phyloP scores from a whole-genome alignment of 1,140 invertebrate species.

The Drosophila busckii region DNA sequence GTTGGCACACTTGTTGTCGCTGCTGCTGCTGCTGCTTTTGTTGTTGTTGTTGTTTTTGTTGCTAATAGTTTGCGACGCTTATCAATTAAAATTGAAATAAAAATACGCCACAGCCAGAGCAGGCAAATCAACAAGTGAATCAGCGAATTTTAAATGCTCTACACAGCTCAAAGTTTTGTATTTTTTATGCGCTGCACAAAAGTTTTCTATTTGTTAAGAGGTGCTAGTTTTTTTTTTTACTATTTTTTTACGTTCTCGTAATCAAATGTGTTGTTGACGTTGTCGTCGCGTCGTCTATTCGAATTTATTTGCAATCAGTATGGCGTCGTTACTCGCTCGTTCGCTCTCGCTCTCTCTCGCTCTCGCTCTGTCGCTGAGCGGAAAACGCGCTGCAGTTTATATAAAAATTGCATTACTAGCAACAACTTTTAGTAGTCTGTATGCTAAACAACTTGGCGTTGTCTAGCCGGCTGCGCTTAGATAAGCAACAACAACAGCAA shows the following conservation, averaged over 20 bases:
- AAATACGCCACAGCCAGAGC: conserved; percentile 49
- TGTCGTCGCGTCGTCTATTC: conserved; percentile 62
- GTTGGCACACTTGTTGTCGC: conserved; percentile 32
- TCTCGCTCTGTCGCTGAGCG: neutral
- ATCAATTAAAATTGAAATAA: conserved; percentile 68
- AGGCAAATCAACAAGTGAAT: conserved; percentile 8
- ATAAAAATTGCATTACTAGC: conserved; percentile 43
- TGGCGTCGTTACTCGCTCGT: conserved; percentile 19
- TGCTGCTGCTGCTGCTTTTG: conserved; percentile 8
- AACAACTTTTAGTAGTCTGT: conserved; percentile 35
- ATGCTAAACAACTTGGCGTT: conserved; percentile 60
- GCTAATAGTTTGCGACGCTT: conserved; percentile 67
- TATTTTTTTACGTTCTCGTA: conserved; percentile 7
- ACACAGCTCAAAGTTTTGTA: no score
- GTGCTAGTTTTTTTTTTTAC: no score
- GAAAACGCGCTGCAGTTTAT: conserved; percentile 32
- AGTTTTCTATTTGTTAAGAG: no score
- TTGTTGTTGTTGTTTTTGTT: conserved; percentile 19
- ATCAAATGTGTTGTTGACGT: conserved; percentile 33
- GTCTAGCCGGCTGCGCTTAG: conserved; percentile 39
- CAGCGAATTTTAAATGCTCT: conserved; percentile 39
- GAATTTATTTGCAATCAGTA: conserved; percentile 75
- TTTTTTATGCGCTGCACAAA: no score
- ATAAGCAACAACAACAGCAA: conserved; percentile 29
- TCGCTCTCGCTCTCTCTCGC: no score